These are phyloP conservation scores for Deilephila elpenor DNA, from an alignment of 2,888 invertebrate genomes.

Conservation along the genomic window DNA sequence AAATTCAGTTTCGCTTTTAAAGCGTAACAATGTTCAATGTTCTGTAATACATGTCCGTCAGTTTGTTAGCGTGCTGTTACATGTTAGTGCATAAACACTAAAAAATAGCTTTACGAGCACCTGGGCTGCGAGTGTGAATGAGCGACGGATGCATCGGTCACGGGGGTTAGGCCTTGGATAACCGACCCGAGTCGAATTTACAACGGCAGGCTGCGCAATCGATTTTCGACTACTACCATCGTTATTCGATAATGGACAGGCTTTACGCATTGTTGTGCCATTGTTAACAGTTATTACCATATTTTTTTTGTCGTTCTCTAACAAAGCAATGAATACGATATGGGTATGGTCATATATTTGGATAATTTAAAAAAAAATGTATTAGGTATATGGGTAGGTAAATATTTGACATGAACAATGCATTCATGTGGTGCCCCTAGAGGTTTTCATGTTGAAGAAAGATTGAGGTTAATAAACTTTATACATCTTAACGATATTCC, in stretches of 20 bases:
- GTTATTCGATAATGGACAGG: constrained; percentile 8
- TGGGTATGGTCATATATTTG: no score
- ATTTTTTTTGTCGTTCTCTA: neutral
- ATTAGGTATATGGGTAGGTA: no score
- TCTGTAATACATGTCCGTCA: neutral
- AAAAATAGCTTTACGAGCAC: constrained; percentile 28
- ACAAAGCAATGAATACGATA: neutral
- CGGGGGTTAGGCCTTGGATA: constrained; percentile 73
- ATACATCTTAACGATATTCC: no score
- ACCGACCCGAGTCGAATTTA: constrained; percentile 64
- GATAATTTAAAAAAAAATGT: no score
- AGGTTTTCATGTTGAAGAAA: no score
- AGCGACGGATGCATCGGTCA: constrained; percentile 71
- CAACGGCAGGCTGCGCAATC: constrained; percentile 59
- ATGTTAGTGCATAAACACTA: neutral
- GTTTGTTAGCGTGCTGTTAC: neutral
- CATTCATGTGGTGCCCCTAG: no score
- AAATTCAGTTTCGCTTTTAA: neutral
- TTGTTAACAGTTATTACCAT: constrained; percentile 30
- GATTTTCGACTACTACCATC: constrained; percentile 26
- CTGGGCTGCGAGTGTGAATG: constrained; percentile 54
- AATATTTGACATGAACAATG: no score
- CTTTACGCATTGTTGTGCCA: constrained; percentile 28
- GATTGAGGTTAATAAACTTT: no score
- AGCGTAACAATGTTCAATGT: constrained; percentile 8